Evolutionary conservation across 2,888 invertebrate species (phyloP).

Genomic region (Baronia brevicornis): DNA sequence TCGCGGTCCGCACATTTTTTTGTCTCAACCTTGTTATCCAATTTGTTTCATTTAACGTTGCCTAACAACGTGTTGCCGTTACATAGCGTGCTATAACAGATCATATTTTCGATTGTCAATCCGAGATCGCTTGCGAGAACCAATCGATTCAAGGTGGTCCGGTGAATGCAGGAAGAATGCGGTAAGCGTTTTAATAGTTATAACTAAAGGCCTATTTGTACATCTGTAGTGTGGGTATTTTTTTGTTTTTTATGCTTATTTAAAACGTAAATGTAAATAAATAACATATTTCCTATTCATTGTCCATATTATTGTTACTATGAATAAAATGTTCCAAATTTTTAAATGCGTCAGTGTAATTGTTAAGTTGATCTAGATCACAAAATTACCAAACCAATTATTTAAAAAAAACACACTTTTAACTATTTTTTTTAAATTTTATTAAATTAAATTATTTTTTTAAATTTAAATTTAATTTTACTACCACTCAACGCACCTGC

Average conservation of each 20-base stretch:
- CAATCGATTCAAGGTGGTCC: constrained; percentile 50
- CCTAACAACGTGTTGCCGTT: constrained; percentile 12
- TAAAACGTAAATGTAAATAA: too few species aligned
- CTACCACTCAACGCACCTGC: too few species aligned
- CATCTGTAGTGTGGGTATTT: not conserved
- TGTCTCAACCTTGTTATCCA: constrained; percentile 14
- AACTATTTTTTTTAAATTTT: too few species aligned
- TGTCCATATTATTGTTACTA: too few species aligned
- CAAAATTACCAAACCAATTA: too few species aligned
- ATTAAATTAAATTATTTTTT: too few species aligned
- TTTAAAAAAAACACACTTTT: too few species aligned
- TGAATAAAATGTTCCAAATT: too few species aligned
- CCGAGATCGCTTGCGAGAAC: constrained; percentile 19
- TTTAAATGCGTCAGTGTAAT: too few species aligned
- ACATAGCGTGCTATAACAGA: constrained; percentile 11
- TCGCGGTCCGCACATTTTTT: constrained; percentile 9
- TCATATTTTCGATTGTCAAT: constrained; percentile 21
- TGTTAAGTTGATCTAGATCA: too few species aligned
- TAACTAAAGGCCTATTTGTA: not conserved
- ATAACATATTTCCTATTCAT: too few species aligned
- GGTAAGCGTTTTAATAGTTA: constrained; percentile 30
- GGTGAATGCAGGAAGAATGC: constrained; percentile 59
- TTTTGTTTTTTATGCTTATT: not conserved
- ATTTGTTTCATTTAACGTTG: constrained; percentile 16
- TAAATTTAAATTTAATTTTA: too few species aligned